Percentiles rank a stretch among this genome's conserved stretches.
phyloP scores from a whole-genome alignment of 2,888 invertebrate species.

The Fragum fragum region DNA sequence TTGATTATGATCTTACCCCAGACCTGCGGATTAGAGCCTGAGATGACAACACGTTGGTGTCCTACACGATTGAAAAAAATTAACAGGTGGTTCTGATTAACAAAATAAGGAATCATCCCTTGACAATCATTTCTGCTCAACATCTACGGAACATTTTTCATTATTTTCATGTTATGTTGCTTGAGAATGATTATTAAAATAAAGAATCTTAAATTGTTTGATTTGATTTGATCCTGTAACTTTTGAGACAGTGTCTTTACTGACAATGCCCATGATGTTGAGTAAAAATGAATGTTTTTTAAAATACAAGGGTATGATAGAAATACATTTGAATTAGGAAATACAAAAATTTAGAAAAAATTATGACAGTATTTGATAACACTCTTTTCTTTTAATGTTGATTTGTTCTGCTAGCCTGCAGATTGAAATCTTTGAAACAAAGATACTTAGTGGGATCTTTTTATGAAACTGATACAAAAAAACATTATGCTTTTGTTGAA shows the following conservation, averaged over 20 bases:
- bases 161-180: no score
- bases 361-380: background rate
- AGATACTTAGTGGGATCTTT: no score
- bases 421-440: no score
- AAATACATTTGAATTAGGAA: background rate
- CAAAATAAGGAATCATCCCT: conserved; percentile 3
- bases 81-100: conserved; percentile 27
- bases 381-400: conserved; percentile 6
- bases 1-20: conserved; percentile 70
- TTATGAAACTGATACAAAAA: no score
- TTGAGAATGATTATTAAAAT: no score
- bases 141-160: background rate
- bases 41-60: conserved; percentile 29
- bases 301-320: background rate
- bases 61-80: conserved; percentile 17
- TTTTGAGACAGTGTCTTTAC: no score
- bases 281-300: background rate
- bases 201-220: no score
- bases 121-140: conserved; percentile 10
- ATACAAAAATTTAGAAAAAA: background rate
- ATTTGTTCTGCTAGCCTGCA: no score
- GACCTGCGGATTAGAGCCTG: conserved; percentile 71
- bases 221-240: no score
- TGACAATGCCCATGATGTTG: conserved; percentile 3
- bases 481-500: no score